Evolutionary conservation across 1,140 invertebrate genomes (phyloP), one percentile per base, ranked within the genome.

Genomic region (Drosophila setifemur): DNA sequence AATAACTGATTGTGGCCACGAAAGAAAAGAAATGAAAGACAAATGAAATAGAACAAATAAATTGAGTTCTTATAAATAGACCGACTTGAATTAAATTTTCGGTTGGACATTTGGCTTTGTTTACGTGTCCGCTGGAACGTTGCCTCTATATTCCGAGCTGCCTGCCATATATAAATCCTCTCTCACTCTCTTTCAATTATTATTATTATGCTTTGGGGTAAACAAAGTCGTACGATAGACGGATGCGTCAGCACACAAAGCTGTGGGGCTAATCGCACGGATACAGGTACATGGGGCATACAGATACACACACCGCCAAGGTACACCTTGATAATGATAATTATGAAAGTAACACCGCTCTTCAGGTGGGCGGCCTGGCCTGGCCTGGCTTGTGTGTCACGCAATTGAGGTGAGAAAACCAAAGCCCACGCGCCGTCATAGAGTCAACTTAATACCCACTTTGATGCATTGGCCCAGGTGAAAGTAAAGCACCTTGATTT

Each of bases 1-100:
- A 85, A 85, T 82, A 82, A 77, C 78, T 82, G 78, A 82, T 82
- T 83, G 69, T 39, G 57, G 39, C 28, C 5, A 2, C 21, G 31
- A 19, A 33, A 23, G 3, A 1, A 12, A 26, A 43, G 39, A 61
- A 16, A 49, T 19, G 70, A 31, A 68, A 11, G 29, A 16, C n/a
- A 31, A 35, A 68, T 21, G 23, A 37, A 55, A 42, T 48, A 57
- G 40, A 44, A 54, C 52, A 63, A 67, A 44, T 53, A 50, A 66
- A 67, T 45, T 31, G 7, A 1, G 3, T 73, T 61, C 43, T 40
- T 82, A 83, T 60, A 52, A 82, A 83, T 83, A 83, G 55, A 54
- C 1, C 6, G 43, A 53, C 37, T 11, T 26, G 28, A 31, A 44
- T 31, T 11, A 18, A n/a, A 19, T 33, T n/a, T 35, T 28, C 35